Conservation (phyloP, 1,140 invertebrate species). For the Campoletis sonorensis region DNA sequence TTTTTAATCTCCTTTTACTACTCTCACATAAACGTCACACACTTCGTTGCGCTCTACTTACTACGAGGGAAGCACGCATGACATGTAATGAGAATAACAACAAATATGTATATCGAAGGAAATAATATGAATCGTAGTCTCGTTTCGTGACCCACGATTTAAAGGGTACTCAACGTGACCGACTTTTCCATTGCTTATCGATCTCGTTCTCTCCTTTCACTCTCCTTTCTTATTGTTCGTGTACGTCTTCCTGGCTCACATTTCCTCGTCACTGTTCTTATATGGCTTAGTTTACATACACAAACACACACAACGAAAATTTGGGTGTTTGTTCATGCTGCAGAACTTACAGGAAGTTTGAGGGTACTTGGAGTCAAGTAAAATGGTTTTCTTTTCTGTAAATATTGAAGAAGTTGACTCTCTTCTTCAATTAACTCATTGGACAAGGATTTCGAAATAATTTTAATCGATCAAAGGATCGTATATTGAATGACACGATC, state of each 20-base stretch:
- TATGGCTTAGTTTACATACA: background rate
- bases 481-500: no score
- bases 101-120: background rate
- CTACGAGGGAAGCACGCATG: background rate
- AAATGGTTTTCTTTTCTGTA: no score
- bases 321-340: no score
- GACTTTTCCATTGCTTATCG: slow-evolving; percentile 56
- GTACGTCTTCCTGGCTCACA: slow-evolving; percentile 21
- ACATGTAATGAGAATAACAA: background rate
- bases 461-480: no score
- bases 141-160: slow-evolving; percentile 26
- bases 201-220: slow-evolving; percentile 51
- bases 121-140: slow-evolving; percentile 4
- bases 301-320: background rate
- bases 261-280: background rate
- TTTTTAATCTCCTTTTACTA: background rate
- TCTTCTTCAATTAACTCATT: no score
- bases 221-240: slow-evolving; percentile 46
- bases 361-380: no score
- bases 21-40: background rate
- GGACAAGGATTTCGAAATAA: no score
- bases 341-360: no score
- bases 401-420: no score
- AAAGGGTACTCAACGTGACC: slow-evolving; percentile 49
- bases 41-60: background rate